A percentile compares a stretch with the other conserved stretches of the same genome.
These are phyloP conservation scores for honey bee (Apis mellifera) DNA, from an alignment of 1,140 invertebrate genomes.

Conservation along the genomic window Amel_HAv3.1 CM009945.2:6633501-6634000, in stretches of 20 bases:
- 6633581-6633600: conserved; percentile 1
- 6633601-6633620: not conserved
- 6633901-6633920: conserved; percentile 18
- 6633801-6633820: conserved; percentile 29
- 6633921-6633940: conserved; percentile 3
- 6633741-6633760: no score
- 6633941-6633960: not conserved
- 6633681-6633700: no score
- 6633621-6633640: no score
- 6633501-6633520: not conserved
- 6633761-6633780: not conserved
- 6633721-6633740: no score
- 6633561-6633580: not conserved
- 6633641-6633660: no score
- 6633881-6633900: conserved; percentile 19
- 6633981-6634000: conserved; percentile 3
- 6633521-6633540: no score
- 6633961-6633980: not conserved
- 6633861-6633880: conserved; percentile 11
- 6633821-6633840: conserved; percentile 12
- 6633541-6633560: conserved; percentile 28
- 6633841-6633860: not conserved
- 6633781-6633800: not conserved
- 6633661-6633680: no score
- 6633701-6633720: no score